Percentiles rank a stretch among this genome's conserved stretches.
Conservation (phyloP, 2,797 vertebrate genomes). For the Sebastes kiyomatsui region DNA sequence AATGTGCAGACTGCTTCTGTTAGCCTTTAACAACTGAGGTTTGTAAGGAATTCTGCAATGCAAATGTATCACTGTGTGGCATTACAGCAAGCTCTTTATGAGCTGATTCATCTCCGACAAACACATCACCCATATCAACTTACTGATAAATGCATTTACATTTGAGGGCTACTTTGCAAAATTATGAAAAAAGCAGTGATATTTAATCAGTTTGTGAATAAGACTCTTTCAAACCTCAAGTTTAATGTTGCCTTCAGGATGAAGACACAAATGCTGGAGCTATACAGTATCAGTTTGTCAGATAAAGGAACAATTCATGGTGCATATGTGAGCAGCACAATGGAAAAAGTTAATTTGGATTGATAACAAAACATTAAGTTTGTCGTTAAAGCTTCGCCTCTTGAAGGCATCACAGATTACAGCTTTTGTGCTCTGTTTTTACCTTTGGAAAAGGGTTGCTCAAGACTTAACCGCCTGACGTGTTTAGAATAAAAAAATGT, state of each 20-base stretch:
- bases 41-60: conserved; percentile 8
- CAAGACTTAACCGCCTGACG: not conserved
- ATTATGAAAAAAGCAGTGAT: not conserved
- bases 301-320: not conserved
- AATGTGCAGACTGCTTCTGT: conserved; percentile 2
- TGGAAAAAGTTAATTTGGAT: not conserved
- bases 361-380: not conserved
- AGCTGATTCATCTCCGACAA: conserved; percentile 32
- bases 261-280: not conserved
- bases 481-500: not conserved
- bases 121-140: conserved; percentile 21
- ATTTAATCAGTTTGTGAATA: not conserved
- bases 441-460: not conserved
- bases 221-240: not conserved
- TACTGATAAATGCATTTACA: conserved; percentile 25
- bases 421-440: not conserved
- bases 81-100: not conserved
- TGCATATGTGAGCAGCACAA: not conserved
- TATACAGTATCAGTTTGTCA: not conserved
- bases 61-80: not conserved
- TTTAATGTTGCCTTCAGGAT: not conserved
- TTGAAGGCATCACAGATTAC: not conserved
- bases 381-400: not conserved
- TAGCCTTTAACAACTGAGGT: conserved; percentile 7
- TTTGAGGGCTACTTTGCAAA: conserved; percentile 11